Evolutionary conservation across 2,888 invertebrate species (phyloP).

Genomic region (Athetis lepigone): DNA sequence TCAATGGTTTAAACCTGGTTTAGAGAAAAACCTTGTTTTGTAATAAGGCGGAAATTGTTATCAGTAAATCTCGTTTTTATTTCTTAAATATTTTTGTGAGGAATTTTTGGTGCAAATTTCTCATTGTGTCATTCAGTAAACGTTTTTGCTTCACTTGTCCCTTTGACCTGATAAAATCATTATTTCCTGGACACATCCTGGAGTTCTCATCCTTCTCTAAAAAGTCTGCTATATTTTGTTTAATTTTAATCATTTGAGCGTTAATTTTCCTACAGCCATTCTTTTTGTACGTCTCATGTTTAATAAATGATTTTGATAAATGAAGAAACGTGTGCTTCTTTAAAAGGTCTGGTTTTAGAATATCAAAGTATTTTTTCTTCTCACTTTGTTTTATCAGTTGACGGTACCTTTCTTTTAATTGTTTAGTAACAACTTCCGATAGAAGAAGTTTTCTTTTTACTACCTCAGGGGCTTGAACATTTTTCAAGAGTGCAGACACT

Average conservation of each 20-base stretch:
- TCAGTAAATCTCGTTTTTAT: no score
- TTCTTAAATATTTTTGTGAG: no score
- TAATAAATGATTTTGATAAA: constrained; percentile 24
- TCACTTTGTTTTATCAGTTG: constrained; percentile 41
- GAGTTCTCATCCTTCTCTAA: constrained; percentile 1
- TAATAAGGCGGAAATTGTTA: no score
- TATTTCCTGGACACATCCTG: constrained; percentile 1
- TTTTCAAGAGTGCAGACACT: constrained; percentile 6
- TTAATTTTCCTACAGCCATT: neutral
- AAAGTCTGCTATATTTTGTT: constrained; percentile 1
- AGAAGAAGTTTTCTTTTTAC: constrained; percentile 5
- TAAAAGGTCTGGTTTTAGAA: constrained; percentile 39
- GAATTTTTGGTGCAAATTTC: no score
- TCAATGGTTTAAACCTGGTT: no score
- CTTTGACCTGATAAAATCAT: constrained; percentile 1
- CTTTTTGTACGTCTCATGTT: constrained; percentile 1
- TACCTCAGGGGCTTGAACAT: neutral
- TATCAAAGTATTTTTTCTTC: constrained; percentile 46
- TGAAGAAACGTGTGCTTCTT: constrained; percentile 40
- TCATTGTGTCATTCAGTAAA: constrained; percentile 4
- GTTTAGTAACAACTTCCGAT: constrained; percentile 9
- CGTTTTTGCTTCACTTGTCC: constrained; percentile 11
- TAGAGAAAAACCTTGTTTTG: no score
- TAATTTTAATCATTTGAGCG: neutral
- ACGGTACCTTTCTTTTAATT: constrained; percentile 12